A percentile compares a stretch with the other conserved stretches of the same genome.
Evolutionary conservation across 2,888 invertebrate species (phyloP).

Genomic region (Microctonus hyperodae): DNA sequence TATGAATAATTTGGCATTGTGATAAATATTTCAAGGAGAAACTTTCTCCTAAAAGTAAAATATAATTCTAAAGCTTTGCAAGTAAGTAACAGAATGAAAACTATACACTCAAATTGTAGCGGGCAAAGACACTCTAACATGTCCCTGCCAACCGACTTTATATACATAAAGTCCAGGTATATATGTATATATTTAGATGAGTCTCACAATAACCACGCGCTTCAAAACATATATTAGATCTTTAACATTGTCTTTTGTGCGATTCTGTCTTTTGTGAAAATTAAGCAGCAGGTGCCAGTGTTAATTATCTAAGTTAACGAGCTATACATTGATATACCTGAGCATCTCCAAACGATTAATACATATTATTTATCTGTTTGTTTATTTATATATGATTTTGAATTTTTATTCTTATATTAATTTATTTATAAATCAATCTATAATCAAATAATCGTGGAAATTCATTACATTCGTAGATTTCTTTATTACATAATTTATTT

Average conservation of each 20-base stretch:
- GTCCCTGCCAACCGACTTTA: constrained; percentile 21
- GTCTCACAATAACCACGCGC: constrained; percentile 31
- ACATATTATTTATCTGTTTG: no score
- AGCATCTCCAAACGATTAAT: neutral
- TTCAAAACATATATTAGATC: constrained; percentile 3
- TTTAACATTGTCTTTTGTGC: neutral
- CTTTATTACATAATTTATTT: constrained; percentile 26
- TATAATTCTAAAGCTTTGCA: constrained; percentile 14
- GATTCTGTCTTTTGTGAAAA: neutral
- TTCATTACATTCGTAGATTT: constrained; percentile 12
- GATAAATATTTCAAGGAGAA: neutral
- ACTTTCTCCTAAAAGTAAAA: neutral
- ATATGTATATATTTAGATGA: constrained; percentile 31
- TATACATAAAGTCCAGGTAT: constrained; percentile 13
- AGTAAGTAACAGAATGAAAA: constrained; percentile 30
- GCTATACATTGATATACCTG: neutral
- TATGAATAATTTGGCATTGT: constrained; percentile 53
- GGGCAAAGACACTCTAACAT: constrained; percentile 3
- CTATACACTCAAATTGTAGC: constrained; percentile 43
- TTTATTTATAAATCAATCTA: no score
- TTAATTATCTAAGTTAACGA: constrained; percentile 11
- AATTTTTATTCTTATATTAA: no score
- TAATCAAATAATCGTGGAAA: no score
- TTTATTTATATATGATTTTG: no score
- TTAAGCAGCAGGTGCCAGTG: constrained; percentile 12